phyloP scores from a whole-genome alignment of 1,140 invertebrate genomes.

The Physella acuta region DNA sequence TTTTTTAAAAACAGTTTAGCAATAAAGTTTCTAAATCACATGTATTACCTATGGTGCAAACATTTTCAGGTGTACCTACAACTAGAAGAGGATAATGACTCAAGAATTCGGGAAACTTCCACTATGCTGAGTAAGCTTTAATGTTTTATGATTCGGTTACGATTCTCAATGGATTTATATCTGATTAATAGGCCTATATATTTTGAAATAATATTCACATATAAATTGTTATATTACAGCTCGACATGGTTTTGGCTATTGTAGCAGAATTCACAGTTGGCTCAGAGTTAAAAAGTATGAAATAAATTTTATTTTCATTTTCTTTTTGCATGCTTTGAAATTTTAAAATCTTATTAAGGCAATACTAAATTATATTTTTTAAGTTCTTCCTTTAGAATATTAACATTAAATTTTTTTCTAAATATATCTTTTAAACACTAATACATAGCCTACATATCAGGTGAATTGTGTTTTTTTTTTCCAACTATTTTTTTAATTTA shows the following conservation, averaged over 20 bases:
- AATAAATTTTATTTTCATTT: too few relatives aligned
- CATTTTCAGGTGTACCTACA: slow-evolving; percentile 35
- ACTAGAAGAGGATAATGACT: slow-evolving; percentile 38
- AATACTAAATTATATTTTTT: too few relatives aligned
- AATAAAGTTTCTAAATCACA: not conserved
- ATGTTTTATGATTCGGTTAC: not conserved
- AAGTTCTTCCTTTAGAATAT: too few relatives aligned
- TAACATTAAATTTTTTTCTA: too few relatives aligned
- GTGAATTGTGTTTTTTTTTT: too few relatives aligned
- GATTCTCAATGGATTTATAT: not conserved
- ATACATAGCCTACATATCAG: too few relatives aligned
- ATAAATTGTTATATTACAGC: slow-evolving; percentile 38
- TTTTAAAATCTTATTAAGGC: too few relatives aligned
- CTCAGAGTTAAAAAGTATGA: slow-evolving; percentile 42
- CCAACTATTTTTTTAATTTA: too few relatives aligned
- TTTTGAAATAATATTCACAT: not conserved
- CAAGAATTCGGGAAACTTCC: slow-evolving; percentile 39
- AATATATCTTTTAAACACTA: too few relatives aligned
- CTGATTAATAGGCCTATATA: too few relatives aligned
- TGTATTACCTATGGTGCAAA: not conserved
- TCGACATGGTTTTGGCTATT: slow-evolving; percentile 41
- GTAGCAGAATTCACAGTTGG: slow-evolving; percentile 37
- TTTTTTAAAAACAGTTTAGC: not conserved
- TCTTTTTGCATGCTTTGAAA: too few relatives aligned
- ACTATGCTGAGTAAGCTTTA: slow-evolving; percentile 42